These are phyloP conservation scores for Torymus auratus DNA, from an alignment of 2,888 invertebrate species.

Conservation along the genomic window DNA sequence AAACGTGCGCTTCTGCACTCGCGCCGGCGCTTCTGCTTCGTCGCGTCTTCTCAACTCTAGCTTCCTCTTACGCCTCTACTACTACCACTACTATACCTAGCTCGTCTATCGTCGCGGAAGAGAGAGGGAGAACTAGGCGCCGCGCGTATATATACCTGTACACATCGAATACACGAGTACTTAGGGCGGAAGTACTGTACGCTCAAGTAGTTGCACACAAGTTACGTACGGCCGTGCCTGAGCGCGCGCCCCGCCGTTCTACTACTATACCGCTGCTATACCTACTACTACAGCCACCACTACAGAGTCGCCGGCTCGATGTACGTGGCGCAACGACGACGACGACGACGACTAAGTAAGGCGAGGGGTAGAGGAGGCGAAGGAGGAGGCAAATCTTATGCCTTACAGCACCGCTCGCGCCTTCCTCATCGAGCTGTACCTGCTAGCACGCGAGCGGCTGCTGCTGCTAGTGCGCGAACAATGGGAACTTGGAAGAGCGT, in stretches of 20 bases:
- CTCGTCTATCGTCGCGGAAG: too few relatives aligned
- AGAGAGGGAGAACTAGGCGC: background rate
- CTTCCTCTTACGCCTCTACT: background rate
- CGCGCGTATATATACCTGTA: constrained; percentile 1
- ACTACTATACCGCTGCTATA: too few relatives aligned
- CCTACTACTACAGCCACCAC: too few relatives aligned
- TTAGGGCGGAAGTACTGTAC: constrained; percentile 36
- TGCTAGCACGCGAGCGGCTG: too few relatives aligned
- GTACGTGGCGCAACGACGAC: too few relatives aligned
- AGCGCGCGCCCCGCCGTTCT: background rate
- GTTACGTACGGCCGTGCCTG: constrained; percentile 7
- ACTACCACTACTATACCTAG: background rate
- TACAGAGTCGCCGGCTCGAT: too few relatives aligned
- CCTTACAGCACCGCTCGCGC: background rate
- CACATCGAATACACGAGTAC: constrained; percentile 31
- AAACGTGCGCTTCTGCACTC: constrained; percentile 9
- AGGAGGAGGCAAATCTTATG: too few relatives aligned
- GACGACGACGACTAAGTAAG: too few relatives aligned
- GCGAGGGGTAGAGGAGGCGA: too few relatives aligned
- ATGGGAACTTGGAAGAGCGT: background rate
- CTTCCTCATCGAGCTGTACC: background rate
- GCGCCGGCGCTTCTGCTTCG: constrained; percentile 16
- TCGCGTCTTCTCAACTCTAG: constrained; percentile 15
- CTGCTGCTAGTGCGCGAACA: too few relatives aligned
- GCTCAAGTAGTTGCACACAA: constrained; percentile 38